These are phyloP conservation scores for Acholoe squamosa DNA, from an alignment of 2,888 invertebrate genomes.

Conservation along the genomic window DNA sequence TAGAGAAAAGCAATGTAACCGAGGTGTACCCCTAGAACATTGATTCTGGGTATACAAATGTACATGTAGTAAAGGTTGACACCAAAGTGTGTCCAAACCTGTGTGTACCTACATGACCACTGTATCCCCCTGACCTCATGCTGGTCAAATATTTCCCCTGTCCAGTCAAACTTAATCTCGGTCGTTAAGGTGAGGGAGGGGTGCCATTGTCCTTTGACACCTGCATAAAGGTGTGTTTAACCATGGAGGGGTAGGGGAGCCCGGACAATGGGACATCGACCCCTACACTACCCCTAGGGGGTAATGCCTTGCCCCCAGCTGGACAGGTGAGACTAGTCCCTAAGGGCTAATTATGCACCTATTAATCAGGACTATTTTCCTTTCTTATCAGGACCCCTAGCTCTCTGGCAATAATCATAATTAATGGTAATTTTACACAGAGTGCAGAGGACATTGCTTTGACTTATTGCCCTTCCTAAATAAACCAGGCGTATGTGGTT, in stretches of 20 bases:
- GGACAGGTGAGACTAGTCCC: slow-evolving; percentile 11
- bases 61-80: neutral
- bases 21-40: too few species aligned
- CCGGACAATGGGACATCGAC: slow-evolving; percentile 11
- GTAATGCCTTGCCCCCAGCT: slow-evolving; percentile 3
- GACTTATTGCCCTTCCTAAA: too few species aligned
- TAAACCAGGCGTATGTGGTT: too few species aligned
- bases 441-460: neutral
- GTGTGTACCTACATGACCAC: neutral
- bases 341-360: neutral
- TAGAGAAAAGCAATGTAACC: neutral
- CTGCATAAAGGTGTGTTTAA: slow-evolving; percentile 13
- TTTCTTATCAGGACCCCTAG: neutral
- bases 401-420: neutral
- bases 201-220: slow-evolving; percentile 39
- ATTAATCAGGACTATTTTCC: neutral
- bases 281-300: neutral
- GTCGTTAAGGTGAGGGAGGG: neutral
- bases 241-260: neutral
- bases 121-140: neutral
- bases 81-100: neutral
- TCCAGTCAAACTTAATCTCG: slow-evolving; percentile 1
- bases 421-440: neutral
- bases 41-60: too few species aligned
- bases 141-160: slow-evolving; percentile 22